Evolutionary conservation across 1,140 invertebrate species (phyloP).

Genomic region (Camponotus floridanus): DNA sequence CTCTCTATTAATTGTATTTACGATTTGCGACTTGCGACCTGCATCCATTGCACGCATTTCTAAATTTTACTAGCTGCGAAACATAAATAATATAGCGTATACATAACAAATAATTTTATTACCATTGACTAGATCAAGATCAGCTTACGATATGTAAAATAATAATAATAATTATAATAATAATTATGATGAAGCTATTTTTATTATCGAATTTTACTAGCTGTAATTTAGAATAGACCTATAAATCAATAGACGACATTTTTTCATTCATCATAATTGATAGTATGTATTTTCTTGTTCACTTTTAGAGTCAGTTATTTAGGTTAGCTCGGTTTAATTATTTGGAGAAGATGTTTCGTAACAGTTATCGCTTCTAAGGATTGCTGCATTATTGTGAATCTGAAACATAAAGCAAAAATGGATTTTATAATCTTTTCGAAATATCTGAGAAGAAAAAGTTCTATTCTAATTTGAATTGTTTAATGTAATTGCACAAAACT

Average conservation of each 20-base stretch:
- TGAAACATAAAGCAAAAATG: constrained; percentile 64
- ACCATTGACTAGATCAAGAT: constrained; percentile 20
- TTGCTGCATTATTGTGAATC: constrained; percentile 71
- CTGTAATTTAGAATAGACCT: background rate
- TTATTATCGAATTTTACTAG: background rate
- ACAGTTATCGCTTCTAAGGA: constrained; percentile 49
- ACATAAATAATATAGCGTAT: background rate
- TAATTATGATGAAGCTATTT: background rate
- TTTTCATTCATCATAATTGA: constrained; percentile 3
- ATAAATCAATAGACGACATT: constrained; percentile 28
- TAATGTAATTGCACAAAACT: background rate
- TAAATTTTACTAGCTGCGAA: constrained; percentile 26
- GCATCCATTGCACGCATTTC: background rate
- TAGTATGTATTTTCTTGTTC: constrained; percentile 17
- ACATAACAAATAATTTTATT: background rate
- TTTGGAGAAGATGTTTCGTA: constrained; percentile 51
- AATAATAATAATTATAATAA: background rate
- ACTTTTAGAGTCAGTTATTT: constrained; percentile 64
- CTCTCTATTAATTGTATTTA: background rate
- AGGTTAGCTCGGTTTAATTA: constrained; percentile 63
- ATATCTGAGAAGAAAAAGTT: background rate
- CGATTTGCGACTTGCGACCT: background rate
- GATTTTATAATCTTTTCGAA: background rate
- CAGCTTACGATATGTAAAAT: background rate
- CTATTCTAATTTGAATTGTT: background rate